Evolutionary conservation across 2,888 invertebrate species (phyloP).

Genomic region (Hybos culiciformis): DNA sequence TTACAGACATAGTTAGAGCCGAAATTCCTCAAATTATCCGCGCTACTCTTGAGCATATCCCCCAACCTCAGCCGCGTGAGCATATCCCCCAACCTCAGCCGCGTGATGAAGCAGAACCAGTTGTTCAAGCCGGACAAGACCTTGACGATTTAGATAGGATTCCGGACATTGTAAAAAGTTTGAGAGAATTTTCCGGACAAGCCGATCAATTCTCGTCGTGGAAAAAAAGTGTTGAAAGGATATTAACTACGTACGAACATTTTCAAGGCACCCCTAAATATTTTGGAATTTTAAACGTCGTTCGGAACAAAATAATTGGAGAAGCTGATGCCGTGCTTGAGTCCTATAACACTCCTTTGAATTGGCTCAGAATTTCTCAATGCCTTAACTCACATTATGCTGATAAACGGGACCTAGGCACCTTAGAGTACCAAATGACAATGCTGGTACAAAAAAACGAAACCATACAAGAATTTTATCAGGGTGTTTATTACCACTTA

Average conservation of each 20-base stretch:
- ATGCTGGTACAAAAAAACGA: constrained; percentile 10
- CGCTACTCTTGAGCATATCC: too few relatives aligned
- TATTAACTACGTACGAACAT: constrained; percentile 10
- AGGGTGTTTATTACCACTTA: constrained; percentile 14
- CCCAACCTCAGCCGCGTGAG: too few relatives aligned
- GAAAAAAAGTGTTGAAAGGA: constrained; percentile 10
- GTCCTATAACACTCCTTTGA: constrained; percentile 10
- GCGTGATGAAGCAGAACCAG: too few relatives aligned
- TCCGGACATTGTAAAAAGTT: constrained; percentile 9
- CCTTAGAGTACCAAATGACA: constrained; percentile 15
- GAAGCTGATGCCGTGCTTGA: constrained; percentile 10
- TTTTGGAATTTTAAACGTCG: constrained; percentile 5
- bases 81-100: too few relatives aligned
- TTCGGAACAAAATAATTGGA: constrained; percentile 12
- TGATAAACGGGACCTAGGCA: constrained; percentile 13
- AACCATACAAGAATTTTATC: constrained; percentile 15
- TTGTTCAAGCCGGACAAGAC: not conserved
- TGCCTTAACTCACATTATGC: constrained; percentile 12
- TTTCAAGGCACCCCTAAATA: too few relatives aligned
- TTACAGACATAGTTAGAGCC: too few relatives aligned
- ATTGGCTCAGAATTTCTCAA: constrained; percentile 7
- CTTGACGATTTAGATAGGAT: constrained; percentile 9
- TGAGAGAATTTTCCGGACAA: constrained; percentile 8
- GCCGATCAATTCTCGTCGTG: constrained; percentile 9
- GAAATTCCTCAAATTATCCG: too few relatives aligned